Conservation (phyloP, 1,140 invertebrate species). For the Formica exsecta region DNA sequence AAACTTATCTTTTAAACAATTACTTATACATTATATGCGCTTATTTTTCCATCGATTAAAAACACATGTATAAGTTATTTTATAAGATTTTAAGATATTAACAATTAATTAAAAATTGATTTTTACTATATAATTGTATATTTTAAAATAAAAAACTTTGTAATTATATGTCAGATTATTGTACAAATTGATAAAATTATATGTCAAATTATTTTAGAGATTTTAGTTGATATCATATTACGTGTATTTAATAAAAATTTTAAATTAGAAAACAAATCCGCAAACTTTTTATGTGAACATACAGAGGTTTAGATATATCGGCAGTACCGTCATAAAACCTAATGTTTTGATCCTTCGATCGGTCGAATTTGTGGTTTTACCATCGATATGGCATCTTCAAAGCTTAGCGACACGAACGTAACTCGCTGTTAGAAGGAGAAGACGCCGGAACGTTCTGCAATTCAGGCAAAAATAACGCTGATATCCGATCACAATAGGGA, state of each 20-base stretch:
- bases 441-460: constrained; percentile 68
- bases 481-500: constrained; percentile 82
- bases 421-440: not conserved
- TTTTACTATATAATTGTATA: not conserved
- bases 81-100: not conserved
- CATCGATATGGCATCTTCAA: constrained; percentile 16
- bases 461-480: constrained; percentile 79
- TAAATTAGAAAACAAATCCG: not conserved
- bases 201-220: not conserved
- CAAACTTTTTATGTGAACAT: not conserved
- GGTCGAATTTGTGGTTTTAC: constrained; percentile 22
- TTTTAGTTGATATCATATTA: not conserved
- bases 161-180: not conserved
- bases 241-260: not conserved
- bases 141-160: not conserved
- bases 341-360: constrained; percentile 25
- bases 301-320: not conserved
- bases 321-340: not conserved
- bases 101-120: constrained; percentile 21
- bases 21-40: not conserved
- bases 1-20: constrained; percentile 16
- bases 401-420: constrained; percentile 2
- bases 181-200: not conserved
- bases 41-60: not conserved
- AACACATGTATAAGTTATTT: not conserved